A percentile compares a stretch with the other conserved stretches of the same genome.
phyloP scores from a whole-genome alignment of 2,113 vertebrate genomes.

The Lagenorhynchus albirostris region DNA sequence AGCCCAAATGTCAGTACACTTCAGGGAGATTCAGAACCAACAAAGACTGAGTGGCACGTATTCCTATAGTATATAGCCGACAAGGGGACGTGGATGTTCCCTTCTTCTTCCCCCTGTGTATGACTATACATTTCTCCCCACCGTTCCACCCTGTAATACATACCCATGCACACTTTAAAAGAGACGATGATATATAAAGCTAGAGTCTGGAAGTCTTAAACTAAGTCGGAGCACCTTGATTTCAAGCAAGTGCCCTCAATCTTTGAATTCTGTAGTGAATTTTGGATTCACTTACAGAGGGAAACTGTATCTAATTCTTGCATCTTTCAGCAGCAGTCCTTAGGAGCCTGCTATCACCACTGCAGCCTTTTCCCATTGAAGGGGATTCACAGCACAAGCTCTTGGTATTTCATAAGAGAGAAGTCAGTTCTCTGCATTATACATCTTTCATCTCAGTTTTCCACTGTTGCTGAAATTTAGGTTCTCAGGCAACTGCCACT shows the following conservation, averaged over 20 bases:
- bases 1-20: conserved; percentile 39
- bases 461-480: conserved; percentile 63
- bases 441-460: conserved; percentile 59
- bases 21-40: conserved; percentile 53
- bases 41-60: conserved; percentile 45
- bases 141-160: conserved; percentile 43
- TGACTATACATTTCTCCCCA: conserved; percentile 20
- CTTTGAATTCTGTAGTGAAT: conserved; percentile 55
- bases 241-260: conserved; percentile 70
- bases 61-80: conserved; percentile 51
- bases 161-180: conserved; percentile 63
- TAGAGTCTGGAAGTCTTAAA: conserved; percentile 68
- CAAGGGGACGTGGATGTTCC: neutral
- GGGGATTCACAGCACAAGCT: conserved; percentile 38
- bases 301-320: conserved; percentile 43
- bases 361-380: conserved; percentile 53
- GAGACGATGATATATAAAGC: conserved; percentile 49
- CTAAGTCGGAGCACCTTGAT: conserved; percentile 69
- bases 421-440: conserved; percentile 47
- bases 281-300: conserved; percentile 47
- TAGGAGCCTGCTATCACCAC: conserved; percentile 46
- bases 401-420: conserved; percentile 32
- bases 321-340: conserved; percentile 57
- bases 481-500: conserved; percentile 52
- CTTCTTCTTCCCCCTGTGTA: conserved; percentile 30